phyloP scores from a whole-genome alignment of 2,888 invertebrate genomes.

The Tetramorium bicarinatum region DNA sequence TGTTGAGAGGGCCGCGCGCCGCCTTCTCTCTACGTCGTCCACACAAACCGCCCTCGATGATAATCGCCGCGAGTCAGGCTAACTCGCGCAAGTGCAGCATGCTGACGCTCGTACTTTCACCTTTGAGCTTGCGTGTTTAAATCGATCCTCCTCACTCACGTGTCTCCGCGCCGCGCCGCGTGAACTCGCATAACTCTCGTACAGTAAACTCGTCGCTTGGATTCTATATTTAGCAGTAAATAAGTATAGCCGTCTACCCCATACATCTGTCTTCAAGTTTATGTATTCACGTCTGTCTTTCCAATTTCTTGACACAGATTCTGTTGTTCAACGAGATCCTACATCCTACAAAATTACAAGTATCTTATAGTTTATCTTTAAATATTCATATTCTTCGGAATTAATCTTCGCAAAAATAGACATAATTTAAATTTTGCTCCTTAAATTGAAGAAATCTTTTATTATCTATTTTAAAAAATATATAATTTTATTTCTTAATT shows the following conservation, averaged over 20 bases:
- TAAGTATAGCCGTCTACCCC: conserved; percentile 5
- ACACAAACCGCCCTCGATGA: conserved; percentile 18
- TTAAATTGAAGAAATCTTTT: background rate
- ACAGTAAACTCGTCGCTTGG: conserved; percentile 29
- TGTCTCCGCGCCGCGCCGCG: conserved; percentile 13
- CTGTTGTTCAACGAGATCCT: conserved; percentile 1
- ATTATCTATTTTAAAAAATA: background rate
- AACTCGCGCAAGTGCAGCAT: conserved; percentile 12
- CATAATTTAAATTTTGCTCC: background rate
- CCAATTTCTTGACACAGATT: conserved; percentile 17
- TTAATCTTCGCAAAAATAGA: background rate
- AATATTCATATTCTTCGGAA: background rate
- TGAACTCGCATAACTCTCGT: conserved; percentile 50
- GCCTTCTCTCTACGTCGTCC: background rate
- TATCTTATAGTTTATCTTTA: background rate
- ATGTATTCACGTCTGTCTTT: background rate
- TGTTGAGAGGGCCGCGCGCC: background rate
- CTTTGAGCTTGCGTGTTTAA: conserved; percentile 42
- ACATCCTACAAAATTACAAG: background rate
- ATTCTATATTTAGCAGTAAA: conserved; percentile 50
- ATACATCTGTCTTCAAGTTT: conserved; percentile 29
- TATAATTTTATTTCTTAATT: background rate
- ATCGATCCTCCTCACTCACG: conserved; percentile 51
- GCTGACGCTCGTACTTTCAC: conserved; percentile 39
- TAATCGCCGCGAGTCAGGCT: background rate